Base-by-base conservation (phyloP, 2,797 vertebrate genomes). In the Cetoscarus ocellatus region DNA sequence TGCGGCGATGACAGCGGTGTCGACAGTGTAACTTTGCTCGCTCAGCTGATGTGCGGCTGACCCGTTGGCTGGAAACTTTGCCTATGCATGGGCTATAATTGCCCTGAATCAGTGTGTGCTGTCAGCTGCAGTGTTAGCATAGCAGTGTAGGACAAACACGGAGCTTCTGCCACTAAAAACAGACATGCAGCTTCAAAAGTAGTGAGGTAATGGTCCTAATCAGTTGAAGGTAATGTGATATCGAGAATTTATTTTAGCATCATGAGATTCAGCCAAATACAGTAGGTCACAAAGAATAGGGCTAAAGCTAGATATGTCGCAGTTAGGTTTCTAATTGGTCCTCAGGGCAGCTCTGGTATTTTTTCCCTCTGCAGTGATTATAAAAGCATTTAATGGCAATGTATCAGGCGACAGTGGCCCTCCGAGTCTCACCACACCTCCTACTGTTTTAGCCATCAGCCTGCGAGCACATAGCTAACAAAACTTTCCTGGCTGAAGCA, bases 361-460 rank as follows among this genome's bases (percentile, higher is more conserved):
- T 75, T 44, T 77, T 68, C 72, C 47, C 53, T 63, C 13, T 50
- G n/a, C 62, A 60, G 51, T 65, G 53, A 78, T 84, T 76, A 62
- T 3, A 15, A 77, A 84, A 78, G 72, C 45, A 82, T 81, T 70
- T 42, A 9, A 83, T 84, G 81, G 80, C 75, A 81, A 52, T 9
- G 13, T 63, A 53, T 84, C 77, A 85, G 89, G 80, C 76, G 69
- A 86, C 85, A 86, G 78, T 75, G 79, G 71, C 63, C 65, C 61
- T 87, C 57, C 39, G 66, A 79, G 88, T 86, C 86, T 88, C 67
- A 81, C 87, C 88, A 82, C 85, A 85, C 90, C 80, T 86, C 73
- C 77, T 69, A 70, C 89, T 89, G 82, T 86, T 91, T 88, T 85
- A 85, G 75, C 80, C 82, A 92, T 92, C 81, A 90, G 83, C 52